These are phyloP conservation scores for Rhea americana DNA, from an alignment of 2,113 vertebrate species.

Conservation along the genomic window DNA sequence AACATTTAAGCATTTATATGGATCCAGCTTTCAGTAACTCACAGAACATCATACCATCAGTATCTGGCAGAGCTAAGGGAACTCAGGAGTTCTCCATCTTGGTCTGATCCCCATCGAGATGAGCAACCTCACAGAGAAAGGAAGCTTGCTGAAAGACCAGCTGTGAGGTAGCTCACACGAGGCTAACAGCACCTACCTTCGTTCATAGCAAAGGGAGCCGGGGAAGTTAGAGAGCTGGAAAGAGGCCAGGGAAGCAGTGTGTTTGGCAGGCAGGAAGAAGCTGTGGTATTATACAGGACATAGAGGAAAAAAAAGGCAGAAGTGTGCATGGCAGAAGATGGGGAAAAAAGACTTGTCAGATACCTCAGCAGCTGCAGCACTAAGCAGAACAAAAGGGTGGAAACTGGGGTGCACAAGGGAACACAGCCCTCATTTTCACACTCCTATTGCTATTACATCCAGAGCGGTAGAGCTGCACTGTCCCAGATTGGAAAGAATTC, in stretches of 20 bases:
- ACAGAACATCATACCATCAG: not conserved
- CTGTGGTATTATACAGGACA: not conserved
- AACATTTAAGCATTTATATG: not conserved
- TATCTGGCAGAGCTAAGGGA: not conserved
- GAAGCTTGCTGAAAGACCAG: not conserved
- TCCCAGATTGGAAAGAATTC: not conserved
- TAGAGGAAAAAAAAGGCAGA: not conserved
- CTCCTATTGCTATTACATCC: accelerated
- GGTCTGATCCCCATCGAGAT: not conserved
- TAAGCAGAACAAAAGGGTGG: accelerated
- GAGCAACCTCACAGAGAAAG: not conserved
- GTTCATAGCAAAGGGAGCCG: not conserved
- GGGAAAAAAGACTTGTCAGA: not conserved
- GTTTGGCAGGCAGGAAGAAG: no score
- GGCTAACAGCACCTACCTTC: not conserved
- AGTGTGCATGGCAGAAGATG: not conserved
- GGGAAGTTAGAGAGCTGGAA: not conserved
- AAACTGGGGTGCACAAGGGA: not conserved
- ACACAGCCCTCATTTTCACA: not conserved
- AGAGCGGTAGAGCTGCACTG: not conserved
- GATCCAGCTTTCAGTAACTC: not conserved
- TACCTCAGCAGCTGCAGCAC: not conserved
- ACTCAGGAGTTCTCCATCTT: not conserved
- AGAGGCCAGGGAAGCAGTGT: not conserved
- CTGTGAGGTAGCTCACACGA: not conserved